These are phyloP conservation scores for Philotrypesis tridentata DNA, from an alignment of 1,140 invertebrate genomes.

Conservation along the genomic window DNA sequence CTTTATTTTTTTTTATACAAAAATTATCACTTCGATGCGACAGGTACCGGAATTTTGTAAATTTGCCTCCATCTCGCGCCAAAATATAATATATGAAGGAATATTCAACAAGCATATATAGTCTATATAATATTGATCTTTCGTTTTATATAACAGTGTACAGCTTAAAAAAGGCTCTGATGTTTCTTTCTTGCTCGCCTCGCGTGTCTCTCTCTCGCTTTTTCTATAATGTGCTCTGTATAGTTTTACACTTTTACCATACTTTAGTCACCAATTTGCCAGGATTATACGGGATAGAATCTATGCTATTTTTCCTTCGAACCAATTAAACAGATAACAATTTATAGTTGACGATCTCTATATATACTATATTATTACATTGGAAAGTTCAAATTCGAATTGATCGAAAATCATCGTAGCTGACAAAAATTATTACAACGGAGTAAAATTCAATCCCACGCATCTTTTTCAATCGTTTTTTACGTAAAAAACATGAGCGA, in stretches of 20 bases:
- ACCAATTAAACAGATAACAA: background rate
- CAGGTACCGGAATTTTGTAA: background rate
- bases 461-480: background rate
- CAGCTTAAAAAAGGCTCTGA: background rate
- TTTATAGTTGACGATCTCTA: background rate
- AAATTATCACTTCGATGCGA: background rate
- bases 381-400: background rate
- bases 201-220: background rate
- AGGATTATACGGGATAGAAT: background rate
- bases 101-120: slow-evolving; percentile 2
- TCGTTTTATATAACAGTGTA: background rate
- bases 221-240: background rate
- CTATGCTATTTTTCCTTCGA: background rate
- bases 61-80: background rate
- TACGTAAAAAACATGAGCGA: background rate
- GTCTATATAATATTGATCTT: background rate
- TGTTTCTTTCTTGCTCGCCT: background rate
- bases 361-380: background rate
- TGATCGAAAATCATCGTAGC: background rate
- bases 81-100: background rate
- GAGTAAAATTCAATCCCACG: background rate
- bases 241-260: slow-evolving; percentile 34
- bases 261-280: slow-evolving; percentile 29
- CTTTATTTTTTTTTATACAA: slow-evolving; percentile 1
- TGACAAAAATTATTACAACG: background rate